Evolutionary conservation across 2,888 invertebrate species (phyloP).

Genomic region (Andrena fulva): DNA sequence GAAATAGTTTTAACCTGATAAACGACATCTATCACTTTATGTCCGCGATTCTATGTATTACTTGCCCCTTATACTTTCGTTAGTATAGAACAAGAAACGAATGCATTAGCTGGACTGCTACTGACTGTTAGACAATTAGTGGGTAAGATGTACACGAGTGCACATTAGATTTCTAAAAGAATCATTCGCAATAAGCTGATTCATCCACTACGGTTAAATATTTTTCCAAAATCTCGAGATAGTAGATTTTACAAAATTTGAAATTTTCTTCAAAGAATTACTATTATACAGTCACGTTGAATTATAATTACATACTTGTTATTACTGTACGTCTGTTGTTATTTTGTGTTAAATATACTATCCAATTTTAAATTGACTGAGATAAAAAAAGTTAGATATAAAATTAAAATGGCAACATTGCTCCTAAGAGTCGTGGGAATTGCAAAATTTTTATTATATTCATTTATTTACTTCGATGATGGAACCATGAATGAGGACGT

Average conservation of each 20-base stretch:
- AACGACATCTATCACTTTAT: constrained; percentile 43
- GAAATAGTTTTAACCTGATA: constrained; percentile 66
- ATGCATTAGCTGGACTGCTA: constrained; percentile 26
- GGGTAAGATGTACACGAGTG: constrained; percentile 24
- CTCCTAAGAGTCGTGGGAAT: no score
- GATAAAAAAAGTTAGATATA: background rate
- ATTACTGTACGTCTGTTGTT: background rate
- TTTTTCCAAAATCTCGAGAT: background rate
- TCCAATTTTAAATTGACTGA: background rate
- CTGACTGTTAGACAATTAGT: constrained; percentile 22
- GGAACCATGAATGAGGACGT: no score
- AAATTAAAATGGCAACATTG: no score
- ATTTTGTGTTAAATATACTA: background rate
- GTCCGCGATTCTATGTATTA: constrained; percentile 41
- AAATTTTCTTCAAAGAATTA: background rate
- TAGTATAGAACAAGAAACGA: constrained; percentile 7
- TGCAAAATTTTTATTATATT: no score
- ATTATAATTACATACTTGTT: background rate
- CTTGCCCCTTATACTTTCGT: constrained; percentile 4
- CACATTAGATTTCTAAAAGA: constrained; percentile 30
- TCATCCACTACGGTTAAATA: background rate
- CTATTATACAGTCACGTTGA: background rate
- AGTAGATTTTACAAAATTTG: background rate
- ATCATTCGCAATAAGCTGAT: constrained; percentile 50
- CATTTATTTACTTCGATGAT: background rate